A percentile compares a stretch with the other conserved stretches of the same genome.
Evolutionary conservation across 2,888 invertebrate genomes (phyloP).

Genomic region (Lottia scabra): DNA sequence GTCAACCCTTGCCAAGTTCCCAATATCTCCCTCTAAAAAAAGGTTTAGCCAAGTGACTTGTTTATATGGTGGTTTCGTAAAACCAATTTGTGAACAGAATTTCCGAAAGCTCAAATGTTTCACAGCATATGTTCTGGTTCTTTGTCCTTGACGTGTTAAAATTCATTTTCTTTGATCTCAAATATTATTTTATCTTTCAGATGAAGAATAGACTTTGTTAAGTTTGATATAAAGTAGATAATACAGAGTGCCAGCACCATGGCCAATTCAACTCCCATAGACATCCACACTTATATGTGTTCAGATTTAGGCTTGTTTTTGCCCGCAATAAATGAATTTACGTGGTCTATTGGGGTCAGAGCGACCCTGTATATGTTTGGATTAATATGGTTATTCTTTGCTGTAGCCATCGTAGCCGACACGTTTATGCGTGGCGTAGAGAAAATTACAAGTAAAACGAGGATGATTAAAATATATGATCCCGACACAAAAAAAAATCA

Average conservation of each 20-base stretch:
- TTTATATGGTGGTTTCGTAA: too few relatives aligned
- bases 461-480: conserved; percentile 66
- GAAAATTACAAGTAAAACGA: conserved; percentile 73
- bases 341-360: conserved; percentile 70
- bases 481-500: conserved; percentile 45
- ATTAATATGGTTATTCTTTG: conserved; percentile 74
- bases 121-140: too few relatives aligned
- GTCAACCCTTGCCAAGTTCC: too few relatives aligned
- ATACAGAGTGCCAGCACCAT: neutral
- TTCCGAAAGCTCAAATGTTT: too few relatives aligned
- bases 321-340: conserved; percentile 70
- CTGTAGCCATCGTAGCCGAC: conserved; percentile 75
- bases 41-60: too few relatives aligned
- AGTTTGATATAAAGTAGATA: too few relatives aligned
- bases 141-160: too few relatives aligned
- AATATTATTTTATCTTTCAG: too few relatives aligned
- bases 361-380: conserved; percentile 71
- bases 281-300: conserved; percentile 47
- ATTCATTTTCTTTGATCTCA: too few relatives aligned
- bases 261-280: conserved; percentile 16
- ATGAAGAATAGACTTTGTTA: too few relatives aligned
- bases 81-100: too few relatives aligned
- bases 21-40: too few relatives aligned
- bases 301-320: conserved; percentile 68
- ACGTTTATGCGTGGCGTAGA: conserved; percentile 75